phyloP scores from a whole-genome alignment of 2,113 vertebrate genomes.

The Stomatorhinus ivindoensis region DNA sequence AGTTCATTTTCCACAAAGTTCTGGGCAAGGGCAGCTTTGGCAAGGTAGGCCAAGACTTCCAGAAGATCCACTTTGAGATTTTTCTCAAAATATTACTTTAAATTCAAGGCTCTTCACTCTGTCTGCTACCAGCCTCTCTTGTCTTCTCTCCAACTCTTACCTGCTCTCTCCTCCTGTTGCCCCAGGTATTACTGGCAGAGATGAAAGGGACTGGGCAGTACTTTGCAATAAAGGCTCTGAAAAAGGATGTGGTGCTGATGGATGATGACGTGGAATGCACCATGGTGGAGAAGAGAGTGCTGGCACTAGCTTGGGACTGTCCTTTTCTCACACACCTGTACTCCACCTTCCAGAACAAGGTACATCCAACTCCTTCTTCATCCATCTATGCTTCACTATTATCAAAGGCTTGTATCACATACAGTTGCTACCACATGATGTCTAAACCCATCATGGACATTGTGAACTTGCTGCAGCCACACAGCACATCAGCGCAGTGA shows the following conservation, averaged over 20 bases:
- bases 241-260: conserved; percentile 94
- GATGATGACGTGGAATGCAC: conserved; percentile 97
- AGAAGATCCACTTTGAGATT: neutral
- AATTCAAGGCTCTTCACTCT: neutral
- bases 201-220: conserved; percentile 77
- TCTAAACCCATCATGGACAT: neutral
- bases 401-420: neutral
- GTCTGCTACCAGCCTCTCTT: neutral
- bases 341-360: conserved; percentile 92
- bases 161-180: neutral
- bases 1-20: conserved; percentile 86
- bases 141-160: neutral
- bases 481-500: neutral
- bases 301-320: conserved; percentile 86
- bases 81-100: neutral
- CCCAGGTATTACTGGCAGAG: conserved; percentile 86
- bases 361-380: conserved; percentile 34
- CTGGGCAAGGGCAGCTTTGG: conserved; percentile 98
- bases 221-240: conserved; percentile 89
- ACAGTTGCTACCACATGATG: neutral
- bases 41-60: conserved; percentile 64
- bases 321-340: conserved; percentile 94
- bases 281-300: conserved; percentile 96
- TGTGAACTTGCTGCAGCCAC: neutral
- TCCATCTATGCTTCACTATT: neutral